Percentiles rank a stretch among this genome's conserved stretches.
Evolutionary conservation across 2,113 vertebrate species (phyloP).

Genomic region (Paralichthys olivaceus): DNA sequence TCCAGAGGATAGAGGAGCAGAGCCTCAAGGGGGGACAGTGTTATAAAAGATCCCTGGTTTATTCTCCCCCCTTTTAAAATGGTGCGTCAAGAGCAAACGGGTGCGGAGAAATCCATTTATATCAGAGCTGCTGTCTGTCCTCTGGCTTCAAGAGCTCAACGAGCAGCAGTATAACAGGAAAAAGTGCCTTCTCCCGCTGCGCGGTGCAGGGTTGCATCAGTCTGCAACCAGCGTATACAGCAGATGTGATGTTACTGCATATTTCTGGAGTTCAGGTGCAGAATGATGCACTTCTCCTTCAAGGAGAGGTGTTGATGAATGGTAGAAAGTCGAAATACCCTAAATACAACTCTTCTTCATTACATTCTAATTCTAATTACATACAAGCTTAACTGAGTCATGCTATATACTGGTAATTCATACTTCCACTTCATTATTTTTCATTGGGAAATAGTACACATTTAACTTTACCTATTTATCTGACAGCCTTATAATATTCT

Average conservation of each 20-base stretch:
- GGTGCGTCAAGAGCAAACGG: conserved; percentile 27
- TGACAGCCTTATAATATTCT: no score
- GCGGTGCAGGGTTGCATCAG: conserved; percentile 1
- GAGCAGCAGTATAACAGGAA: background rate
- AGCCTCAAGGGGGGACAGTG: conserved; percentile 19
- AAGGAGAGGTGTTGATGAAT: background rate
- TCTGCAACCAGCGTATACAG: conserved; percentile 1
- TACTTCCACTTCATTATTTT: no score
- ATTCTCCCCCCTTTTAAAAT: conserved; percentile 37
- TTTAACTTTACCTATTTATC: no score
- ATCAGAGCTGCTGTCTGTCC: conserved; percentile 33
- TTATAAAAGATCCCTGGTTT: conserved; percentile 44
- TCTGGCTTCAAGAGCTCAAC: conserved; percentile 17
- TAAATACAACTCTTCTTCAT: no score
- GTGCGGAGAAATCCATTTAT: conserved; percentile 44
- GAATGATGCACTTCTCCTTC: background rate
- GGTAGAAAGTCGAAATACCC: background rate
- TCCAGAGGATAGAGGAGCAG: background rate
- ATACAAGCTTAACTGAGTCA: no score
- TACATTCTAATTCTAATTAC: no score
- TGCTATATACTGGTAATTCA: no score
- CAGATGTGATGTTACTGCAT: background rate
- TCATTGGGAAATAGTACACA: no score
- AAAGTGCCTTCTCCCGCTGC: background rate
- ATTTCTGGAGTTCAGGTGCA: background rate